A percentile compares a stretch with the other conserved stretches of the same genome.
Conservation (phyloP, 2,113 vertebrate species). For the Labrus mixtus region DNA sequence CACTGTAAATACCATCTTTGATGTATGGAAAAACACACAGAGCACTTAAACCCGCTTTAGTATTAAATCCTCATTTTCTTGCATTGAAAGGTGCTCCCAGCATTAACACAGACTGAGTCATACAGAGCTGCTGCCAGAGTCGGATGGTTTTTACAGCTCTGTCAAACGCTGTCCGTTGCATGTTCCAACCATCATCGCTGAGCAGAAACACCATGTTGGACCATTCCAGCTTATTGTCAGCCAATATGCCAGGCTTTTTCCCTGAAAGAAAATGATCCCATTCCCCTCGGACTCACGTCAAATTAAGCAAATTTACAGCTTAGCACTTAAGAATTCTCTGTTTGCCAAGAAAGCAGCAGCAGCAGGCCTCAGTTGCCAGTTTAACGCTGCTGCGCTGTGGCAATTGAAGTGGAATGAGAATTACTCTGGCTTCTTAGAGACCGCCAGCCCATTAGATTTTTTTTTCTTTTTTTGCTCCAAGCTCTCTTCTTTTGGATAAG, state of each 20-base stretch:
- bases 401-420: conserved; percentile 69
- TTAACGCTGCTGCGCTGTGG: conserved; percentile 58
- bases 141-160: conserved; percentile 72
- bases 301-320: conserved; percentile 87
- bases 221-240: conserved; percentile 80
- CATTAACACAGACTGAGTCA: conserved; percentile 75
- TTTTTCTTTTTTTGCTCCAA: conserved; percentile 55
- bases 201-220: conserved; percentile 79
- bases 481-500: conserved; percentile 65
- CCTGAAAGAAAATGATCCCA: conserved; percentile 78
- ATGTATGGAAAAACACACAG: conserved; percentile 32
- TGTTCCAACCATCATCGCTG: conserved; percentile 74
- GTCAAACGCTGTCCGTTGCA: conserved; percentile 70
- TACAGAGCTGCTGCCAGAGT: conserved; percentile 60
- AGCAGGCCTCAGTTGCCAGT: conserved; percentile 63
- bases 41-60: conserved; percentile 43
- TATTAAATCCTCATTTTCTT: conserved; percentile 53
- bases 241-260: conserved; percentile 80
- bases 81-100: conserved; percentile 55
- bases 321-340: conserved; percentile 83
- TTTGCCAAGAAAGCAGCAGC: conserved; percentile 81
- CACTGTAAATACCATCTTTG: conserved; percentile 28
- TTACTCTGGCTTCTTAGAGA: conserved; percentile 62
- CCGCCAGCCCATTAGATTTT: conserved; percentile 47
- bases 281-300: conserved; percentile 83